Evolutionary conservation across 2,113 vertebrate species (phyloP).

Genomic region (Lepus americanus): DNA sequence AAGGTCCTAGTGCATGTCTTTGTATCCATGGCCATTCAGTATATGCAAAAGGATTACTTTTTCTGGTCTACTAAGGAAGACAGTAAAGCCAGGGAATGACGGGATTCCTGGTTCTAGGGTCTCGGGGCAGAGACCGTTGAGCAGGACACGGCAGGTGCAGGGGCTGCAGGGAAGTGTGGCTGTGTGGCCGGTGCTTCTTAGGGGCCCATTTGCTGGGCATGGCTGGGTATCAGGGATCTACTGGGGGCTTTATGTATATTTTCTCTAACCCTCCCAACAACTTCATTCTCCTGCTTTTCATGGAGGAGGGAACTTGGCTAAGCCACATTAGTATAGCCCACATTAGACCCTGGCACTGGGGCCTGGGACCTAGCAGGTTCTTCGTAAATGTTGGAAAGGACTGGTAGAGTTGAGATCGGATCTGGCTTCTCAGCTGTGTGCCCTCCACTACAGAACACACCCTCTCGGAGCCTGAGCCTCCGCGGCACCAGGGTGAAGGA

Average conservation of each 20-base stretch:
- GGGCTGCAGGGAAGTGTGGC: neutral
- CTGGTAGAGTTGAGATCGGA: neutral
- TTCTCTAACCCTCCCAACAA: neutral
- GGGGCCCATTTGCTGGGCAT: neutral
- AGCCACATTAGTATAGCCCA: neutral
- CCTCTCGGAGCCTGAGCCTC: neutral
- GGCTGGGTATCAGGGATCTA: neutral
- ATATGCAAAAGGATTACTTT: neutral
- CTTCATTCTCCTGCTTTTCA: neutral
- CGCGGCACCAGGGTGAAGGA: neutral
- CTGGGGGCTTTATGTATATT: neutral
- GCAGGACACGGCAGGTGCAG: rapidly evolving
- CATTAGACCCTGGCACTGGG: neutral
- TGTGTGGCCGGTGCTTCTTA: too few species aligned
- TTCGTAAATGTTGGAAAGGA: neutral
- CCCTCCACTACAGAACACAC: neutral
- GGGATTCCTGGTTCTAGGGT: neutral
- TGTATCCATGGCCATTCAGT: neutral
- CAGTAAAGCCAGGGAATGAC: neutral
- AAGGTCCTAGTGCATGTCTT: neutral
- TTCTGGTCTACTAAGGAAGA: neutral
- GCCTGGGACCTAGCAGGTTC: neutral
- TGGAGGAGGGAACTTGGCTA: neutral
- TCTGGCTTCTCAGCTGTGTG: neutral
- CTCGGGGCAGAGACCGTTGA: neutral